These are phyloP conservation scores for Abrostola tripartita DNA, from an alignment of 2,888 invertebrate genomes.

Conservation along the genomic window DNA sequence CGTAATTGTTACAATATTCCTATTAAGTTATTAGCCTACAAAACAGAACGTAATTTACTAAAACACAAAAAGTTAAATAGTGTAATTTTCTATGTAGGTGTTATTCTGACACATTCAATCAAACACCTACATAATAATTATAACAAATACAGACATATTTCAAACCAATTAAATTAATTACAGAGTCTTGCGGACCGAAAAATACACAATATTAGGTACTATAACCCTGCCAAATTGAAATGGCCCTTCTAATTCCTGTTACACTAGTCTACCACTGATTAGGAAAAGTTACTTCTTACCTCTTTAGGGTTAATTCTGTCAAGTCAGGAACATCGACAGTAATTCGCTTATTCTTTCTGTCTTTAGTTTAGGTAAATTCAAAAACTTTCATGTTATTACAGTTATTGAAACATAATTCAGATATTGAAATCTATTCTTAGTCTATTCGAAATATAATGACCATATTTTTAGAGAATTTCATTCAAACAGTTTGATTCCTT, in stretches of 20 bases:
- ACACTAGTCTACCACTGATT: neutral
- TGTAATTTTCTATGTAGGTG: constrained; percentile 3
- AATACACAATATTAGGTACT: constrained; percentile 12
- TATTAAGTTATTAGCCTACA: constrained; percentile 1
- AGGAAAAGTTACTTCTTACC: neutral
- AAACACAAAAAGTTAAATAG: neutral
- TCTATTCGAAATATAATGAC: too few species aligned
- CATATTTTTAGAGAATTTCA: too few species aligned
- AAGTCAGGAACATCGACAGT: too few species aligned
- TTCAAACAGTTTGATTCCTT: too few species aligned
- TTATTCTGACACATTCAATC: neutral
- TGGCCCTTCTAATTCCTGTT: neutral
- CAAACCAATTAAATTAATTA: constrained; percentile 44
- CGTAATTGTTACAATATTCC: neutral
- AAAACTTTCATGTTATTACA: too few species aligned
- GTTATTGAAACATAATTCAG: too few species aligned
- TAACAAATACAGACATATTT: constrained; percentile 15
- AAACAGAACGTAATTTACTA: neutral
- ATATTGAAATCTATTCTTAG: too few species aligned
- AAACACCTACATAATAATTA: constrained; percentile 10
- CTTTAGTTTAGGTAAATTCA: too few species aligned
- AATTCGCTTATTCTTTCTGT: too few species aligned
- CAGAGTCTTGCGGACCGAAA: constrained; percentile 33
- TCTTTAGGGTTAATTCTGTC: too few species aligned
- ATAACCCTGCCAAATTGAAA: constrained; percentile 28